A percentile compares a stretch with the other conserved stretches of the same genome.
These are phyloP conservation scores for Cephus rjabovi DNA, from an alignment of 2,888 invertebrate genomes.

Conservation along the genomic window DNA sequence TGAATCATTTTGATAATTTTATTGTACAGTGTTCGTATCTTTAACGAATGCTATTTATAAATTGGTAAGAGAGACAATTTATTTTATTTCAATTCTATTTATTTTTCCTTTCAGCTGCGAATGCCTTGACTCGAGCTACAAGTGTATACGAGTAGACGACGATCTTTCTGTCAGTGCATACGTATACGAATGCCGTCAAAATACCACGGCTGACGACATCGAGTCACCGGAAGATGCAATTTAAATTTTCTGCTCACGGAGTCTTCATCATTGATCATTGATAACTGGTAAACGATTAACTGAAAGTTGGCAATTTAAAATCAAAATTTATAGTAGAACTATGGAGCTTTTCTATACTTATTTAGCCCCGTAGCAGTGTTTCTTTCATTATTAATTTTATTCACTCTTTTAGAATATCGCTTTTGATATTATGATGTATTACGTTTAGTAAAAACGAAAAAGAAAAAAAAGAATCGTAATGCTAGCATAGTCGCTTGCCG, in stretches of 20 bases:
- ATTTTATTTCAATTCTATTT: slow-evolving; percentile 14
- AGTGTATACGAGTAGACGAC: slow-evolving; percentile 70
- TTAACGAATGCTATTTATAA: too few relatives aligned
- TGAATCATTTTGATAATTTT: too few relatives aligned
- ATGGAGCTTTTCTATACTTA: too few relatives aligned
- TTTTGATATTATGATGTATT: slow-evolving; percentile 25
- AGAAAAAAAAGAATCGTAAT: slow-evolving; percentile 11
- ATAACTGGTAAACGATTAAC: too few relatives aligned
- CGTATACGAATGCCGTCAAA: slow-evolving; percentile 70
- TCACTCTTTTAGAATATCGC: slow-evolving; percentile 2
- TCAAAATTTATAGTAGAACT: too few relatives aligned
- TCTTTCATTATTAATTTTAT: slow-evolving; percentile 8
- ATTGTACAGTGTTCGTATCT: too few relatives aligned
- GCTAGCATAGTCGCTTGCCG: neutral
- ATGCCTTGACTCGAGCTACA: slow-evolving; percentile 64
- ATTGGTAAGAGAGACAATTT: neutral
- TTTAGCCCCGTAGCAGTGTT: neutral
- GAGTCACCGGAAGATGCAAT: slow-evolving; percentile 39
- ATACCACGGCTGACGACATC: slow-evolving; percentile 51
- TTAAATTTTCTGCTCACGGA: slow-evolving; percentile 16
- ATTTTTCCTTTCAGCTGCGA: slow-evolving; percentile 66
- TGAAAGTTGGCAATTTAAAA: too few relatives aligned
- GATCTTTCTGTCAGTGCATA: slow-evolving; percentile 72
- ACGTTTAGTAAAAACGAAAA: slow-evolving; percentile 23
- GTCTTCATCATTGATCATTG: too few relatives aligned